Conservation (phyloP, 92 coral and sea anemone genomes). For the Heliopora coerulea region DNA sequence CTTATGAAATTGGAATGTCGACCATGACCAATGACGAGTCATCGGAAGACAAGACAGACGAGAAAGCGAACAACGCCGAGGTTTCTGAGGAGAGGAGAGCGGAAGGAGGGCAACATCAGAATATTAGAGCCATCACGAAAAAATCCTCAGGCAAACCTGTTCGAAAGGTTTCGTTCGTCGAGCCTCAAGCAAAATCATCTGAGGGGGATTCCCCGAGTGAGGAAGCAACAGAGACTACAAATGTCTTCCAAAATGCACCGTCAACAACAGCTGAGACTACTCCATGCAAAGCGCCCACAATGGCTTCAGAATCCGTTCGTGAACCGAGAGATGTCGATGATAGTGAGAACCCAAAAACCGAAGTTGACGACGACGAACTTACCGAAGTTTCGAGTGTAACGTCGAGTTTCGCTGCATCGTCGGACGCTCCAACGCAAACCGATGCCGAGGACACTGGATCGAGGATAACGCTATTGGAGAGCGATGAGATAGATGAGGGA, state of each 20-base stretch:
- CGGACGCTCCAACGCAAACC: conserved; percentile 6
- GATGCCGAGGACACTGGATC: conserved; percentile 28
- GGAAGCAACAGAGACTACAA: conserved; percentile 1
- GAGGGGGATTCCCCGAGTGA: conserved; percentile 42
- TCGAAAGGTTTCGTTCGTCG: conserved; percentile 32
- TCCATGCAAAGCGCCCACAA: background rate
- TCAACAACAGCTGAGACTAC: conserved; percentile 1
- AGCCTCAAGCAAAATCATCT: background rate
- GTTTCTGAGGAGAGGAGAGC: background rate
- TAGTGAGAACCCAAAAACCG: background rate
- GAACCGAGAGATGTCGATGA: background rate
- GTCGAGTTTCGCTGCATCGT: conserved; percentile 6
- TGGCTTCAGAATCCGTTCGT: background rate
- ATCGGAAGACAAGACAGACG: background rate
- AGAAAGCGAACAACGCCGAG: background rate
- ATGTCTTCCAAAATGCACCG: conserved; percentile 21
- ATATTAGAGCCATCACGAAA: background rate
- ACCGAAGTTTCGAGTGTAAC: conserved; percentile 27
- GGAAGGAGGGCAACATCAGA: background rate
- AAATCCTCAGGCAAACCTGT: conserved; percentile 9
- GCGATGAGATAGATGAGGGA: conserved; percentile 13
- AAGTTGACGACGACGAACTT: conserved; percentile 31
- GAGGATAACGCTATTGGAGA: conserved; percentile 32
- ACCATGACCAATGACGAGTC: background rate
- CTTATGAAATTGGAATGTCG: background rate